These are phyloP conservation scores for Rhagoletis zephyria DNA, from an alignment of 1,140 invertebrate species.

Conservation along the genomic window DNA sequence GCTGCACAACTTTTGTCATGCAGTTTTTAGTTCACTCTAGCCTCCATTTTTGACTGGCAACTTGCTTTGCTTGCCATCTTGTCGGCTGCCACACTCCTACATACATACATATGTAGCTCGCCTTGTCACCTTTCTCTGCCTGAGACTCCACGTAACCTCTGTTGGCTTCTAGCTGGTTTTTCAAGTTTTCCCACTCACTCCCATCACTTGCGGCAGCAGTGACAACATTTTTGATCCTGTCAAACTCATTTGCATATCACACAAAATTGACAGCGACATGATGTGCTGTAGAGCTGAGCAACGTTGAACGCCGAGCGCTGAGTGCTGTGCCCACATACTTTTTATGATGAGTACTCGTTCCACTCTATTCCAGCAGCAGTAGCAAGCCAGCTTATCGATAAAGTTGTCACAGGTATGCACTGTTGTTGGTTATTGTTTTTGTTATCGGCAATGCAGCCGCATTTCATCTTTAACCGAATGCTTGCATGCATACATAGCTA, in stretches of 20 bases:
- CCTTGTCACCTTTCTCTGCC: conserved; percentile 30
- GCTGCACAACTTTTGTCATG: conserved; percentile 12
- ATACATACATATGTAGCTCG: neutral
- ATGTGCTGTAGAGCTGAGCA: neutral
- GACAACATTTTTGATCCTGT: conserved; percentile 53
- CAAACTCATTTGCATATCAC: conserved; percentile 54
- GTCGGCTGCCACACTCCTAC: neutral
- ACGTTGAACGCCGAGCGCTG: neutral
- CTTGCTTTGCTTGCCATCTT: neutral
- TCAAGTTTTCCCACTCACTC: conserved; percentile 39
- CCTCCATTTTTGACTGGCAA: neutral
- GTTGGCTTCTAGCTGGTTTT: neutral
- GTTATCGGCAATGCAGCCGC: conserved; percentile 1
- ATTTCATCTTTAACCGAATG: neutral
- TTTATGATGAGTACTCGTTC: neutral
- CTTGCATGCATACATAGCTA: neutral
- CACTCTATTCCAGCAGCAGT: neutral
- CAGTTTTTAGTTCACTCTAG: neutral
- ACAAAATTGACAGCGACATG: conserved; percentile 45
- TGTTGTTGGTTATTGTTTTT: conserved; percentile 18
- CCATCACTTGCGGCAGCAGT: neutral
- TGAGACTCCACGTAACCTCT: neutral
- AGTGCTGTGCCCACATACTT: conserved; percentile 37
- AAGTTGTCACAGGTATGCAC: conserved; percentile 15
- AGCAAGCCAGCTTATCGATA: conserved; percentile 18